These are phyloP conservation scores for Cephus pygmeus DNA, from an alignment of 2,888 invertebrate genomes.

Conservation along the genomic window DNA sequence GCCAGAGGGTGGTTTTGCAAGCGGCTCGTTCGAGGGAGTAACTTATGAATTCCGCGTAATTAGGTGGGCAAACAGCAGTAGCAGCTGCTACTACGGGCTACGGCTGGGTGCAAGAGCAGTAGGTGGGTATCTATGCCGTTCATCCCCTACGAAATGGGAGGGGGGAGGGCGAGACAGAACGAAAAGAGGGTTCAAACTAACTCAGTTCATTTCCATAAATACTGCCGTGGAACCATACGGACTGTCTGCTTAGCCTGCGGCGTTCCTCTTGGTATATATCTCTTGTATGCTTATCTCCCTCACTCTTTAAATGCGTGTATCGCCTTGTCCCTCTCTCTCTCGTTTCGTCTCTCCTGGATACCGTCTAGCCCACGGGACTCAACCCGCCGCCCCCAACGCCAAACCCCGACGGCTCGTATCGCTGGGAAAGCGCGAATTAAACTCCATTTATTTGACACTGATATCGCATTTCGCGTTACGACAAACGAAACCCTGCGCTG, in stretches of 20 bases:
- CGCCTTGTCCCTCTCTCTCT: too few relatives aligned
- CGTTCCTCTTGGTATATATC: constrained; percentile 27
- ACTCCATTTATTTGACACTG: constrained; percentile 45
- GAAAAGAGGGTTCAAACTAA: constrained; percentile 51
- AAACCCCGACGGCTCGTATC: constrained; percentile 18
- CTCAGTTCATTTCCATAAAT: constrained; percentile 60
- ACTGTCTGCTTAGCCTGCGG: constrained; percentile 36
- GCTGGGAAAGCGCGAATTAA: constrained; percentile 38
- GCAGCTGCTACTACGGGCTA: neutral
- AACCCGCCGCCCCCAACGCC: neutral
- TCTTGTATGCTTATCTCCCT: constrained; percentile 7
- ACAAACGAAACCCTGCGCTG: constrained; percentile 2
- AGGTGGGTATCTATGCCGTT: neutral
- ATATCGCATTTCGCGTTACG: constrained; percentile 40
- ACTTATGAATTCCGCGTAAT: constrained; percentile 60
- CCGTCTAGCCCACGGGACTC: neutral
- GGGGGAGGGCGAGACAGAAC: constrained; percentile 32
- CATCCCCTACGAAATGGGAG: constrained; percentile 9
- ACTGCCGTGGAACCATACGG: constrained; percentile 41
- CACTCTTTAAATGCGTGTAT: neutral
- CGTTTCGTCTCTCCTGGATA: neutral
- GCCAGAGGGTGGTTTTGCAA: too few relatives aligned
- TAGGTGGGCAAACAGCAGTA: constrained; percentile 53
- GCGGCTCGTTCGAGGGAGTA: constrained; percentile 12
- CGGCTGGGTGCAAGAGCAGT: constrained; percentile 9